Percentiles rank a stretch among this genome's conserved stretches.
Conservation (phyloP, 2,888 invertebrate species). For the Lasioglossum leucozonium region DNA sequence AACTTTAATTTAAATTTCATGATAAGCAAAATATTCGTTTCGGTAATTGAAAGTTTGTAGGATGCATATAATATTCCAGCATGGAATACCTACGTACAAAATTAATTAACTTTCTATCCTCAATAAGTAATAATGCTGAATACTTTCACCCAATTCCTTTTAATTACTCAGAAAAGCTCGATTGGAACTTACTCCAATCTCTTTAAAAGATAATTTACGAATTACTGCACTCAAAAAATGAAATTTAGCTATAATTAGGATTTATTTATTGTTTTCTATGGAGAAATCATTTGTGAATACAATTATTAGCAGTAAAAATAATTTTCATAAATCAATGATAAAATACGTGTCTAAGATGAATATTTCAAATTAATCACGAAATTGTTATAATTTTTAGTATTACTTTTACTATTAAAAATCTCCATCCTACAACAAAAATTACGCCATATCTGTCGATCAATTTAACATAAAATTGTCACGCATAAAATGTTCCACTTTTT, state of each 20-base stretch:
- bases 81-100: not conserved
- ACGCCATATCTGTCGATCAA: not conserved
- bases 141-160: not conserved
- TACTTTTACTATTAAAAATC: not conserved
- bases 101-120: slow-evolving; percentile 7
- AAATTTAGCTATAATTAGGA: not conserved
- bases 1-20: not conserved
- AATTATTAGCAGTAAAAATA: too few relatives aligned
- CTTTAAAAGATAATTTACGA: not conserved
- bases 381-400: not conserved
- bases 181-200: not conserved
- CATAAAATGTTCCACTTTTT: slow-evolving; percentile 1
- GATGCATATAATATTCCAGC: not conserved
- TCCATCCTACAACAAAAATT: not conserved
- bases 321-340: not conserved
- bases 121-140: not conserved
- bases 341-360: not conserved
- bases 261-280: not conserved
- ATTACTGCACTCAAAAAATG: not conserved
- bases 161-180: not conserved
- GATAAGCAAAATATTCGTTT: not conserved
- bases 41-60: not conserved
- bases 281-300: not conserved
- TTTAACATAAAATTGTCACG: not conserved
- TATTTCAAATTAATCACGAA: too few relatives aligned